Conservation (phyloP, 35 echinoderm and acorn worm genomes). For the Apostichopus californicus region DNA sequence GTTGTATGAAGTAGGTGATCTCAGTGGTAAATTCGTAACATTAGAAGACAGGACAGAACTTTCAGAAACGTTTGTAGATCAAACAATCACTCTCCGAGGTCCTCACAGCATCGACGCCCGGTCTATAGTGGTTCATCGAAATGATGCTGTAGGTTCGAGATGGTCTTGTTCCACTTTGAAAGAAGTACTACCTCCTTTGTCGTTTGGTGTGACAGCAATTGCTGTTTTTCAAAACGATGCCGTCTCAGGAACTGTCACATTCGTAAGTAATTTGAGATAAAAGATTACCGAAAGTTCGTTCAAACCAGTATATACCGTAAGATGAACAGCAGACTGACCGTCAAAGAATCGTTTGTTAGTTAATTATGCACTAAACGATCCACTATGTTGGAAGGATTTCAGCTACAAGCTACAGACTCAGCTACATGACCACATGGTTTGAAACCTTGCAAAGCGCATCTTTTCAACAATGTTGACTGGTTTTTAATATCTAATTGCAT, state of each 20-base stretch:
- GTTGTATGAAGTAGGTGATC: conserved; percentile 90
- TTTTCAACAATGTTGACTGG: too few relatives aligned
- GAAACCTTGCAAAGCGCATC: too few relatives aligned
- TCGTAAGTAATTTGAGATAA: conserved; percentile 46
- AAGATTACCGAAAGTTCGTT: too few relatives aligned
- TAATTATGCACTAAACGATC: too few relatives aligned
- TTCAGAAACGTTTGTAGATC: conserved; percentile 52
- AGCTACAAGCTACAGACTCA: too few relatives aligned
- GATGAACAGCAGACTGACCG: too few relatives aligned
- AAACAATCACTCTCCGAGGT: conserved; percentile 68
- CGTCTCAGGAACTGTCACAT: conserved; percentile 26
- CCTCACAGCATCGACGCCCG: conserved; percentile 75
- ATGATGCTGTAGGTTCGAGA: conserved; percentile 68
- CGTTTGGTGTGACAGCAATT: conserved; percentile 63
- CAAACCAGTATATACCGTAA: too few relatives aligned
- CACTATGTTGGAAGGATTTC: too few relatives aligned
- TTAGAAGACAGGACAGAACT: conserved; percentile 38
- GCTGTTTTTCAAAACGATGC: conserved; percentile 26
- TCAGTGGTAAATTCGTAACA: conserved; percentile 88
- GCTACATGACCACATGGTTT: too few relatives aligned
- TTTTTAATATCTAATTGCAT: too few relatives aligned
- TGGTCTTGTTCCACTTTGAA: conserved; percentile 78
- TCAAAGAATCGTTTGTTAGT: too few relatives aligned
- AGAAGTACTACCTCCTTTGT: conserved; percentile 15
- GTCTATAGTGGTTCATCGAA: conserved; percentile 80